These are phyloP conservation scores for Heliocidaris erythrogramma DNA, from an alignment of 35 echinoderm and acorn worm genomes.

Conservation along the genomic window DNA sequence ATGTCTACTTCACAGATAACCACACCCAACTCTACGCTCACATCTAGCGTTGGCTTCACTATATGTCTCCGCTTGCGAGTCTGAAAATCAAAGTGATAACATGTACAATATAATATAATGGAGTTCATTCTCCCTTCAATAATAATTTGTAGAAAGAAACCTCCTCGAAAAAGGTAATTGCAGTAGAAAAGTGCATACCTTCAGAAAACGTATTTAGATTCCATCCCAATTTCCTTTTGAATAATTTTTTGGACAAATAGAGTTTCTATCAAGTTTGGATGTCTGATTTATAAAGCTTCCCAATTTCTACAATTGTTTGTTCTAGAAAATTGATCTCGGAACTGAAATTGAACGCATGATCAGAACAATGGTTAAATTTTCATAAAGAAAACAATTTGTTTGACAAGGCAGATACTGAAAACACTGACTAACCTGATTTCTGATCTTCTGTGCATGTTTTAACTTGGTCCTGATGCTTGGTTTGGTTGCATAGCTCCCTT, in stretches of 20 bases:
- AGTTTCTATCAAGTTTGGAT: neutral
- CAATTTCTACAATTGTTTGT: neutral
- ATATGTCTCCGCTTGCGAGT: constrained; percentile 2
- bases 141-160: too few species aligned
- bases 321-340: neutral
- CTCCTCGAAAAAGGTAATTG: too few species aligned
- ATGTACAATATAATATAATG: neutral
- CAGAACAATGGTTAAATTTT: neutral
- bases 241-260: neutral
- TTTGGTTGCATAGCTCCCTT: constrained; percentile 8
- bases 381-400: neutral
- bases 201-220: too few species aligned
- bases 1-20: constrained; percentile 89
- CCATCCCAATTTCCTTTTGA: too few species aligned
- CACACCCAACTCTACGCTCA: constrained; percentile 77
- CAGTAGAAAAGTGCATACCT: too few species aligned
- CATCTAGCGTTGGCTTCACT: constrained; percentile 71
- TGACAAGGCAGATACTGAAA: neutral
- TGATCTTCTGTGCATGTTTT: constrained; percentile 49
- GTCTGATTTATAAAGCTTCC: neutral
- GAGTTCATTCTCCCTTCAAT: neutral
- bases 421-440: constrained; percentile 24
- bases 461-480: constrained; percentile 35
- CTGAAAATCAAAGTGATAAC: neutral
- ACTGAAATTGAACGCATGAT: neutral